Evolutionary conservation across 2,888 invertebrate genomes (phyloP).

Genomic region (Nemurella pictetii): DNA sequence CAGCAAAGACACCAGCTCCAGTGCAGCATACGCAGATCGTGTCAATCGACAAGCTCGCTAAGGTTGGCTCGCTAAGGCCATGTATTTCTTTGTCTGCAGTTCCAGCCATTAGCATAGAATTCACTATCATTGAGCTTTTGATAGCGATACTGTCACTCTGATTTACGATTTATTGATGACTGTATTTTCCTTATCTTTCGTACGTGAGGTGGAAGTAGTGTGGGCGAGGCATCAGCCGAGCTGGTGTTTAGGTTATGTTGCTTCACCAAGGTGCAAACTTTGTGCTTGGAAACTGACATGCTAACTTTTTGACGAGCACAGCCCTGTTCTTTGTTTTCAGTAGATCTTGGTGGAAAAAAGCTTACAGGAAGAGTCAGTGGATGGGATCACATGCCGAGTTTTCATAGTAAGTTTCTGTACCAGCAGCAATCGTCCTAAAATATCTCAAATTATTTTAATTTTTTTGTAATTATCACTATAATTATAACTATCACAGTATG

Average conservation of each 20-base stretch:
- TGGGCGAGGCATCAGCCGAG: background rate
- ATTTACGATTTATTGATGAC: conserved; percentile 1
- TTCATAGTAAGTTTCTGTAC: conserved; percentile 41
- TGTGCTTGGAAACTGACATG: background rate
- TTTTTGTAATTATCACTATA: background rate
- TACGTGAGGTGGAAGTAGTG: background rate
- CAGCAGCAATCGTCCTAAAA: too few species aligned
- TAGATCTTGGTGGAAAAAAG: conserved; percentile 72
- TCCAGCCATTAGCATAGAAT: background rate
- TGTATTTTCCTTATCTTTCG: background rate
- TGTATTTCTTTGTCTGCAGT: conserved; percentile 31
- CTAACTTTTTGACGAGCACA: background rate
- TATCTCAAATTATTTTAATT: too few species aligned
- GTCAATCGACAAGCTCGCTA: conserved; percentile 75
- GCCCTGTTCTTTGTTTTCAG: conserved; percentile 46
- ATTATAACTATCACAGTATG: too few species aligned
- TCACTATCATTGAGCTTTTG: background rate
- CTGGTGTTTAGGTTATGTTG: background rate
- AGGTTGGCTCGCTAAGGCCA: conserved; percentile 58
- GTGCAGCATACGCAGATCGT: conserved; percentile 63
- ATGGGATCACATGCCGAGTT: conserved; percentile 62
- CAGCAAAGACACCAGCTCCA: conserved; percentile 68
- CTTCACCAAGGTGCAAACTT: background rate
- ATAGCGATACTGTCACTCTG: background rate
- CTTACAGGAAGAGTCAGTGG: conserved; percentile 68